Base-by-base conservation (phyloP, 1,140 invertebrate genomes). In the Ips typographus region DNA sequence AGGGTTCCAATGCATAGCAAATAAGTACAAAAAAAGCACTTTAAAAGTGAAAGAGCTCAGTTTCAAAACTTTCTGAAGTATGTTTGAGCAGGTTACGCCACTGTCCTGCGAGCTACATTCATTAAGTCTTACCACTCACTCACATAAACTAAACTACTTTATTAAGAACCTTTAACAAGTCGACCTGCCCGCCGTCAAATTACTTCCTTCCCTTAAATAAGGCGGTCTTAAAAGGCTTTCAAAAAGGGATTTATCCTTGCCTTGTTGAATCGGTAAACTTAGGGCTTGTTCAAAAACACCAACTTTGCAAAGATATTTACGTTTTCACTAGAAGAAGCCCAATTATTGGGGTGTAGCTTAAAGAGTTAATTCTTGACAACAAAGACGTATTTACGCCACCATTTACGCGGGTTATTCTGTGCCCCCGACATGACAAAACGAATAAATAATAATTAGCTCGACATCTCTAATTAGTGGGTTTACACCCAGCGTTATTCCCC, bases 361-460 rank as follows among this genome's bases (percentile, higher is more conserved):
- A 49, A 49, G 7, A 22, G 22, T 49, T 49, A 2, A 49, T 49
- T 49, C 44, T 49, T 49, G 44, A 49, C 22, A 49, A 22, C 44
- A 49, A 49, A 49, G 44, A 22, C 22, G 44, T 8, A 6, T 49
- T 49, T 2, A 49, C 44, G 22, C 44, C 44, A 22, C 44, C 44
- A 49, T 49, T 49, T 22, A 8, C 22, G 22, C 22, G 22, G 22
- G 44, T 49, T 49, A 22, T 49, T 67, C 60, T 55, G 43, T 65
- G 59, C 52, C 65, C 63, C 40, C 47, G 67, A 74, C 74, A 72
- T 68, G 65, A 73, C 71, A 67, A 22, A 73, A 66, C 68, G 65
- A 76, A 76, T 76, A 74, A 73, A 76, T 76, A 73, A 73, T 76
- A 76, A 76, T 76, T 74, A 76, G 70, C 67, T 67, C 52, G 57